Evolutionary conservation across 2,797 vertebrate species (phyloP).

Genomic region (Sebastes iracundus): DNA sequence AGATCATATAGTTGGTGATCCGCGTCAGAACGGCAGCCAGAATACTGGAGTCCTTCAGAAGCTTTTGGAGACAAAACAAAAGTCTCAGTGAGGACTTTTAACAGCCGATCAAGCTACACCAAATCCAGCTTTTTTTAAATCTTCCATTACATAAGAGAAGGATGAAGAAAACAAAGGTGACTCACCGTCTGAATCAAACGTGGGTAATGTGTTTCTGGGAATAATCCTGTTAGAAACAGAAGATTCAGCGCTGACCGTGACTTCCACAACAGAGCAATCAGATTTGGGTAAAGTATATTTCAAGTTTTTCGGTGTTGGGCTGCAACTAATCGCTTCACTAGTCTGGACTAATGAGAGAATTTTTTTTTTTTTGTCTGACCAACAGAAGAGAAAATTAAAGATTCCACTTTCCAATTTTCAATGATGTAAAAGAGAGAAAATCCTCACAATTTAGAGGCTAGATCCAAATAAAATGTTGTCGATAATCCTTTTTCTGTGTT

Average conservation of each 20-base stretch:
- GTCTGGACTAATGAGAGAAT: background rate
- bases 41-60: constrained; percentile 90
- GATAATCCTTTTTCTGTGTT: too few species aligned
- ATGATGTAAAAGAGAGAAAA: background rate
- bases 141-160: background rate
- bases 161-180: background rate
- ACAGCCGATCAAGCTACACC: background rate
- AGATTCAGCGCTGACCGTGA: background rate
- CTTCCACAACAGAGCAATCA: background rate
- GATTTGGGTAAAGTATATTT: background rate
- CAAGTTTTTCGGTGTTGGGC: background rate
- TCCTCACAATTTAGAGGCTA: background rate
- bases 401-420: too few species aligned
- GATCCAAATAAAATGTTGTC: background rate
- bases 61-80: constrained; percentile 70
- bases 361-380: too few species aligned
- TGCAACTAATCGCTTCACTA: background rate
- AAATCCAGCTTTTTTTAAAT: background rate
- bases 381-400: background rate
- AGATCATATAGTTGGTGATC: constrained; percentile 91
- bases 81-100: background rate
- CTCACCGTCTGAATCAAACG: constrained; percentile 90
- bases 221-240: constrained; percentile 84
- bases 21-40: constrained; percentile 87
- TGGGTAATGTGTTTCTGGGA: constrained; percentile 91